Evolutionary conservation across 2,888 invertebrate genomes (phyloP), one percentile per base, ranked within the genome.

Genomic region (Merodon equestris): DNA sequence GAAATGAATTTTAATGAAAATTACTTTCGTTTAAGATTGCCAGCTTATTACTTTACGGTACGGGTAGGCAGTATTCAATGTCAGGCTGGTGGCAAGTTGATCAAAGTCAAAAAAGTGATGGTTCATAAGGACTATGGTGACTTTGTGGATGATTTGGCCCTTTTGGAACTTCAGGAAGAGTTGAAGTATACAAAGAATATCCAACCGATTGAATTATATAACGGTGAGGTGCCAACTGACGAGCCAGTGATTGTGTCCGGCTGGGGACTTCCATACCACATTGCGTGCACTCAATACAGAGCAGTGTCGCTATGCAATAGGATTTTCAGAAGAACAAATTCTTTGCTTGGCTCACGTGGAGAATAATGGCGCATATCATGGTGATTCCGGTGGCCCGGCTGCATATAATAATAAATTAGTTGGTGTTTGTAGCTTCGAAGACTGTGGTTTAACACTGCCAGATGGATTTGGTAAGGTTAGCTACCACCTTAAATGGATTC

Each of bases 381-480:
- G 87, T 9, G 88, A 88, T 67, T 87, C 87, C 1, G 88, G 88
- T 36, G 88, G 88, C 9, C 88, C 88, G 12, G 87, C 86, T n/a
- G 82, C 85, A 27, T 85, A 85, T 27, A 73, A 83, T 0, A 83
- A 82, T 0, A 68, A 73, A 18, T 73, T 88, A 18, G 84, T 86
- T 9, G 88, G 88, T 54, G 82, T 88, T 17, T 84, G 87, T 56
- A 86, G 86, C 40, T 88, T 86, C 58, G 84, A 83, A 13, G 81
- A 81, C 13, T 88, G 88, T 66, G 88, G 86, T 0, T 82, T 82
- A 0, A 64, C 61, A 1, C 79, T 81, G 0, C 87, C 88, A 14
- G 88, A 88, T 84, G 88, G 88, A 19, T 88, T 85, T 61, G 86
- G 86, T 2, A 83, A 84, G 71, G 81, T 88, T 1, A 77, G 83